These are phyloP conservation scores for Tenualosa thibaudeaui DNA, from an alignment of 2,797 vertebrate species.

Conservation along the genomic window DNA sequence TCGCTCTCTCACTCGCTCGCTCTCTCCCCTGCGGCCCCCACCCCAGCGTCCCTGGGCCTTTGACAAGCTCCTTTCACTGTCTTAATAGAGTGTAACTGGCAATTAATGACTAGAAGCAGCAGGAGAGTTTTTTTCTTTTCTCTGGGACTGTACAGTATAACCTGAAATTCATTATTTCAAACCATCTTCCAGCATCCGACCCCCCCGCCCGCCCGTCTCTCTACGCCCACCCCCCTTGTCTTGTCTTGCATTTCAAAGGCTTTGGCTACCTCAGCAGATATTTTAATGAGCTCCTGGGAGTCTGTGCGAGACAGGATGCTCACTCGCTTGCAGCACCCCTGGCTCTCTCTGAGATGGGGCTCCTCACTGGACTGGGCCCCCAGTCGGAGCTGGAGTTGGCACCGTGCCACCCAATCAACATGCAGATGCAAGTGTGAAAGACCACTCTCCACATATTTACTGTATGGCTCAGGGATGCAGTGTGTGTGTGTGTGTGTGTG, in stretches of 20 bases:
- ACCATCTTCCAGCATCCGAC: slow-evolving; percentile 42
- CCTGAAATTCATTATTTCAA: slow-evolving; percentile 68
- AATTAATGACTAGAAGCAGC: slow-evolving; percentile 62
- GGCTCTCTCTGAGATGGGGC: neutral
- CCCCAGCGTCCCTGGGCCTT: slow-evolving; percentile 38
- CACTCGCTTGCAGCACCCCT: slow-evolving; percentile 30
- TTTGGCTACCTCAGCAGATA: slow-evolving; percentile 53
- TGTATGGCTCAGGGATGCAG: neutral
- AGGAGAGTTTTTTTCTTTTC: slow-evolving; percentile 11
- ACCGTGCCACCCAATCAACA: slow-evolving; percentile 1
- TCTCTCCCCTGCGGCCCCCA: neutral
- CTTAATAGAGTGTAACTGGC: slow-evolving; percentile 66
- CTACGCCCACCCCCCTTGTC: slow-evolving; percentile 29
- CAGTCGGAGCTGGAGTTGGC: neutral
- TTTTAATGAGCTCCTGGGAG: slow-evolving; percentile 37
- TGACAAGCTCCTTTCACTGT: slow-evolving; percentile 53
- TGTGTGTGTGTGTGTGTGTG: neutral
- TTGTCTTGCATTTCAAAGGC: slow-evolving; percentile 59
- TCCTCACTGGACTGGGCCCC: neutral
- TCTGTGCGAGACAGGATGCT: slow-evolving; percentile 36
- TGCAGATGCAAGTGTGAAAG: slow-evolving; percentile 7
- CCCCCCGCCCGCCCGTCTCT: neutral
- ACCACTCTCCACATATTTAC: neutral
- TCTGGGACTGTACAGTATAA: slow-evolving; percentile 48
- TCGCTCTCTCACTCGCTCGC: slow-evolving; percentile 41